Percentiles rank a stretch among this genome's conserved stretches.
phyloP scores from a whole-genome alignment of 2,888 invertebrate genomes.

The Chrysomela aeneicollis region DNA sequence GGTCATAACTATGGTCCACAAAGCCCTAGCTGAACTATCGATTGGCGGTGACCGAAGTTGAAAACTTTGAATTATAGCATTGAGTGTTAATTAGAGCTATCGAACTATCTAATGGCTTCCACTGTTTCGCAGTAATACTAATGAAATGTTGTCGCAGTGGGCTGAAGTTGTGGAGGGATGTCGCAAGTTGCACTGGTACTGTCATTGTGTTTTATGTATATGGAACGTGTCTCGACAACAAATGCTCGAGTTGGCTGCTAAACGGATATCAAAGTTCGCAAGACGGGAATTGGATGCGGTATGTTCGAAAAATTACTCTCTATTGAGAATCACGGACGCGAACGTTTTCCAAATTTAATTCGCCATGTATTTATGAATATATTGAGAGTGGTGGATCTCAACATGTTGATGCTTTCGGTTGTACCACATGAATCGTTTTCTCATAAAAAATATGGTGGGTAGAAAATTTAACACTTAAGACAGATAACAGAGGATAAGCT shows the following conservation, averaged over 20 bases:
- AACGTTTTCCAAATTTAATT: too few species aligned
- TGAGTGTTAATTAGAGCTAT: slow-evolving; percentile 42
- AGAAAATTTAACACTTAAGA: too few species aligned
- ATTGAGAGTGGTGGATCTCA: too few species aligned
- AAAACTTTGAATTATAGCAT: slow-evolving; percentile 37
- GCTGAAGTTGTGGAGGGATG: slow-evolving; percentile 1
- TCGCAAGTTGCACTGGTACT: slow-evolving; percentile 18
- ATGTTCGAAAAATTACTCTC: neutral
- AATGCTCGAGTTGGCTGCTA: neutral
- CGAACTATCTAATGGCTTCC: slow-evolving; percentile 40
- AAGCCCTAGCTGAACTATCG: slow-evolving; percentile 8
- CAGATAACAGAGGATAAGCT: too few species aligned
- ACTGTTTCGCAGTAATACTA: slow-evolving; percentile 36
- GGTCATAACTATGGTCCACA: neutral
- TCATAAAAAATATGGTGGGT: too few species aligned
- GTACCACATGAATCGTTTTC: too few species aligned
- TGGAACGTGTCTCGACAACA: slow-evolving; percentile 11
- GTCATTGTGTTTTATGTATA: slow-evolving; percentile 17
- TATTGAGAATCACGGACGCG: too few species aligned
- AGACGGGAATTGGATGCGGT: neutral
- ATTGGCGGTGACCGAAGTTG: slow-evolving; percentile 16
- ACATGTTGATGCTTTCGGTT: too few species aligned
- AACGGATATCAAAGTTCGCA: slow-evolving; percentile 12
- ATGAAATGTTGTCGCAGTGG: slow-evolving; percentile 1
- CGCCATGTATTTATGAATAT: too few species aligned